Evolutionary conservation across 2,888 invertebrate species (phyloP), one percentile per base, ranked within the genome.

Genomic region (Chirona hameri): DNA sequence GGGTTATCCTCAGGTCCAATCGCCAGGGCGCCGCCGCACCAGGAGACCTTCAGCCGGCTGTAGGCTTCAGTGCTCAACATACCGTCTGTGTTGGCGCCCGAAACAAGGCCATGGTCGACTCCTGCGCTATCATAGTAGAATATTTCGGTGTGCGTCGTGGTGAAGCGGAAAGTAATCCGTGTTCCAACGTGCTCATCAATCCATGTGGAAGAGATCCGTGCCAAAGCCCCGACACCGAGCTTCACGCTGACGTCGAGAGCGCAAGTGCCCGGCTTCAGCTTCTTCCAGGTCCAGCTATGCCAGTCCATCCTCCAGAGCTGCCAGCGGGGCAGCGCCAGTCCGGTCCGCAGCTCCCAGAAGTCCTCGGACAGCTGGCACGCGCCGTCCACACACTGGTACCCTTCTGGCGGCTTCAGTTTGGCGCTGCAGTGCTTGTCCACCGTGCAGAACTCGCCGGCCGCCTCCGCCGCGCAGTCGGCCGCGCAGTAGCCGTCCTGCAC

Each of bases 1-100:
- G 65, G 65, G n/a, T 65, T 65, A 27, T 65, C n/a, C n/a, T 65
- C 65, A 12, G 65, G 65, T n/a, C 65, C 65, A n/a, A 65, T 65
- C 10, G n/a, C 12, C 65, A 65, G 24, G n/a, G 12, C 4, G 10
- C 65, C 65, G 7, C 27, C 65, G 65, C 65, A 65, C 65, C 65
- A 65, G 65, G 65, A 65, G n/a, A 65, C 27, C n/a, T 65, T n/a
- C 65, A 65, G n/a, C 0, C n/a, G 65, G 27, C n/a, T 65, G 65
- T 12, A 65, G 9, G 65, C 24, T 0, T 27, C 65, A 2, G 65
- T 65, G 27, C 10, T 65, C 10, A n/a, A n/a, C n/a, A 65, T 65
- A 9, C 27, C 65, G 4, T n/a, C 10, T n/a, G 65, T 65, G 12
- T n/a, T 65, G n/a, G n/a, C n/a, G 65, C 27, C 65, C n/a, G 1